These are phyloP conservation scores for Xestia c-nigrum DNA, from an alignment of 2,888 invertebrate species.

Conservation along the genomic window DNA sequence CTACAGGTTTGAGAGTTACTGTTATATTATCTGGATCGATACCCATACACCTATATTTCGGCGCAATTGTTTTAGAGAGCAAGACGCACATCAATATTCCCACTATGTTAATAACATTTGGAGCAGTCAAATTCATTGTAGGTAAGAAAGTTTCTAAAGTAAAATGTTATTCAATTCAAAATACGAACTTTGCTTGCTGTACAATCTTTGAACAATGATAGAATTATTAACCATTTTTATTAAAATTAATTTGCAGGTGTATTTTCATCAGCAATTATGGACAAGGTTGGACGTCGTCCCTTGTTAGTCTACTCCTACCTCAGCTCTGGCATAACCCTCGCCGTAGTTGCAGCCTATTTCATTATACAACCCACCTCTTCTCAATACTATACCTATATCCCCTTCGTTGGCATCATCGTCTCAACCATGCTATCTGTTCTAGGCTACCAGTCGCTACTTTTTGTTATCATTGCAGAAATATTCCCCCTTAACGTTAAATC, in stretches of 20 bases:
- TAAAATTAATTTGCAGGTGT: conserved; percentile 75
- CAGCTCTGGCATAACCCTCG: conserved; percentile 73
- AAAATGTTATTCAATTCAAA: not conserved
- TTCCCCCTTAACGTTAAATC: conserved; percentile 91
- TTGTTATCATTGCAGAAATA: conserved; percentile 86
- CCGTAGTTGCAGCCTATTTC: conserved; percentile 80
- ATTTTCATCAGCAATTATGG: conserved; percentile 78
- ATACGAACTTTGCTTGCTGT: no score
- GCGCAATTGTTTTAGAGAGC: conserved; percentile 79
- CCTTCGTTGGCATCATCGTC: conserved; percentile 83
- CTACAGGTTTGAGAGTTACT: conserved; percentile 78
- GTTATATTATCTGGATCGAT: conserved; percentile 79
- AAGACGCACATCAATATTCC: conserved; percentile 70
- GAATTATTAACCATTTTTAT: not conserved
- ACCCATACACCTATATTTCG: conserved; percentile 81
- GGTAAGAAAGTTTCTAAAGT: conserved; percentile 11
- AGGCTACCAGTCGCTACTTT: conserved; percentile 82
- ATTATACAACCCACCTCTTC: conserved; percentile 68
- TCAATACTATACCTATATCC: conserved; percentile 77
- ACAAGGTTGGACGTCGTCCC: conserved; percentile 84
- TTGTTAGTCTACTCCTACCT: conserved; percentile 83
- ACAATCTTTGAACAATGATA: not conserved
- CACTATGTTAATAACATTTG: conserved; percentile 78
- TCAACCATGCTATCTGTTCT: conserved; percentile 74
- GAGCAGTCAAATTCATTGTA: conserved; percentile 75